Base-by-base conservation (phyloP, 1,140 invertebrate species). In the Telenomus remus region DNA sequence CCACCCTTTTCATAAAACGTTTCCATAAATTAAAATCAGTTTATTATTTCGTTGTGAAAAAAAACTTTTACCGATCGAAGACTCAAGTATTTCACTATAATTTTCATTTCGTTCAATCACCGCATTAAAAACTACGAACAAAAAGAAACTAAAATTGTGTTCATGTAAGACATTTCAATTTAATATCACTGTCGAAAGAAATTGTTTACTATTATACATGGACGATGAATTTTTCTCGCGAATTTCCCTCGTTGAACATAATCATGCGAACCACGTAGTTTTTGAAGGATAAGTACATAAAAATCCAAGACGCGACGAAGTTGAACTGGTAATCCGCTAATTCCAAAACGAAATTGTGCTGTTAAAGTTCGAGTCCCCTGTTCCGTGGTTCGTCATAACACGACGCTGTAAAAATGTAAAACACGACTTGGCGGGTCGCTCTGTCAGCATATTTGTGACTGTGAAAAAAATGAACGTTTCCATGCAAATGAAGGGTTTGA, bases 401-500 rank as follows among this genome's bases (percentile, higher is more conserved):
- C 50, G 51, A 55, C 64, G 53, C 61, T 69, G 79, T 80, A 84
- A 84, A 86, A 85, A 84, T 82, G 81, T 84, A 85, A 83, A 85
- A 80, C 82, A 81, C 81, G 77, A 81, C 72, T 79, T 75, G 63
- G 61, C 76, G 72, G 70, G 47, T 73, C 78, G 76, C 79, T 59
- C 79, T 82, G 82, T 83, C 81, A 86, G 82, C 82, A 83, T 82
- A 79, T 82, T 83, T 84, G 79, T 82, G 79, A 72, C 60, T 70
- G 79, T 80, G 80, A 80, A 81, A 80, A 82, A 81, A 80, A 79
- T 73, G 78, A 81, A 75, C 78, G 85, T 86, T 84, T 84, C 80
- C 72, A 87, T 86, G 86, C 86, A 87, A 87, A 88, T 87, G 80
- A 86, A 85, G 81, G 78, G 78, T 81, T 82, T 82, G 79, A 80